Evolutionary conservation across 2,888 invertebrate genomes (phyloP).

Genomic region (Amphipyra tragopoginis): DNA sequence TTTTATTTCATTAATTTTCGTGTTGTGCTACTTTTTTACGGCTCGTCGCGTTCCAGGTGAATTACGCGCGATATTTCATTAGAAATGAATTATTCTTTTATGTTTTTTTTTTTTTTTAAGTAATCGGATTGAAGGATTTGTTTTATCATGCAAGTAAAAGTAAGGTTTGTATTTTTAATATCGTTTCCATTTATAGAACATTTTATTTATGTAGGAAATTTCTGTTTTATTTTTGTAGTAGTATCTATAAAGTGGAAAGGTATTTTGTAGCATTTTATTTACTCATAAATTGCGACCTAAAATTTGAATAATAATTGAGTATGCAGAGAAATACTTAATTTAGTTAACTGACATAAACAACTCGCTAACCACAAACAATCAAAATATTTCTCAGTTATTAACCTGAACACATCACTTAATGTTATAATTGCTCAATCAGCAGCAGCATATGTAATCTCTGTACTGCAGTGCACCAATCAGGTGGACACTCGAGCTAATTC

Average conservation of each 20-base stretch:
- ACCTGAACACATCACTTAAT: conserved; percentile 25
- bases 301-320: no score
- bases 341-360: no score
- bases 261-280: no score
- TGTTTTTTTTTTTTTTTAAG: background rate
- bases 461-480: conserved; percentile 46
- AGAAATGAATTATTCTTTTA: conserved; percentile 60
- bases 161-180: background rate
- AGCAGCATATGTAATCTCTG: conserved; percentile 25
- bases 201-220: background rate
- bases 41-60: conserved; percentile 59
- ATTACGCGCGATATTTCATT: conserved; percentile 63
- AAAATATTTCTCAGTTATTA: conserved; percentile 26
- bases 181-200: background rate
- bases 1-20: conserved; percentile 75
- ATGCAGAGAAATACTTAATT: background rate
- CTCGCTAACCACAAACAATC: background rate
- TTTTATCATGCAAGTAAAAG: background rate
- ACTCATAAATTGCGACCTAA: no score
- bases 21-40: conserved; percentile 65
- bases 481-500: conserved; percentile 47
- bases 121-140: conserved; percentile 16
- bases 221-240: background rate
- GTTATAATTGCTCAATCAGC: conserved; percentile 35
- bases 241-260: background rate